phyloP scores from a whole-genome alignment of 2,797 vertebrate genomes.

The Monodelphis domestica region DNA sequence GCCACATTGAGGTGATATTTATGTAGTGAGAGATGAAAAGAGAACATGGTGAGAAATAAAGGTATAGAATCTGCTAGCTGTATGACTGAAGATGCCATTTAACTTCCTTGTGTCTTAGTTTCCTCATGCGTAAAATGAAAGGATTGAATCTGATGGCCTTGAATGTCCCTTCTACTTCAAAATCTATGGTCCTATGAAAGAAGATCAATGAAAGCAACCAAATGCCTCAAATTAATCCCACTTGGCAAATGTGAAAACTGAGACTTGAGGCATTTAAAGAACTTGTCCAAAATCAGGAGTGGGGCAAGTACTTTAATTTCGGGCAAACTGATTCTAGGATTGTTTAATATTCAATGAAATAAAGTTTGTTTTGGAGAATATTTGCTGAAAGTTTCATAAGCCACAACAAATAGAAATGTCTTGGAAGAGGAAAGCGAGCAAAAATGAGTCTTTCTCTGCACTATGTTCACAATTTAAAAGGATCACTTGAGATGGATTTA shows the following conservation, averaged over 20 bases:
- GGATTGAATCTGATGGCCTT: neutral
- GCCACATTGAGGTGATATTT: too few relatives aligned
- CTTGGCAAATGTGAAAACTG: neutral
- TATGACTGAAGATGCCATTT: too few relatives aligned
- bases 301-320: neutral
- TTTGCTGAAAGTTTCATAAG: neutral
- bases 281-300: neutral
- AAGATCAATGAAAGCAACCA: neutral
- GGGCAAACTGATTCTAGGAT: neutral
- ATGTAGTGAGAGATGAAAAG: too few relatives aligned
- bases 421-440: neutral
- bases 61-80: too few relatives aligned
- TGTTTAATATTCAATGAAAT: neutral
- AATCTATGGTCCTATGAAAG: neutral
- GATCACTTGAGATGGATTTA: fast-evolving
- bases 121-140: too few relatives aligned
- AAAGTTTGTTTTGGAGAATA: neutral
- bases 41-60: too few relatives aligned
- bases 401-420: neutral
- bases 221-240: neutral
- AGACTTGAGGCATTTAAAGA: neutral
- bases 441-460: neutral
- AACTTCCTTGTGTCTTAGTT: too few relatives aligned
- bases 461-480: neutral
- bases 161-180: neutral